Base-by-base conservation (phyloP, 2,797 vertebrate genomes). In the Botia kubotai region DNA sequence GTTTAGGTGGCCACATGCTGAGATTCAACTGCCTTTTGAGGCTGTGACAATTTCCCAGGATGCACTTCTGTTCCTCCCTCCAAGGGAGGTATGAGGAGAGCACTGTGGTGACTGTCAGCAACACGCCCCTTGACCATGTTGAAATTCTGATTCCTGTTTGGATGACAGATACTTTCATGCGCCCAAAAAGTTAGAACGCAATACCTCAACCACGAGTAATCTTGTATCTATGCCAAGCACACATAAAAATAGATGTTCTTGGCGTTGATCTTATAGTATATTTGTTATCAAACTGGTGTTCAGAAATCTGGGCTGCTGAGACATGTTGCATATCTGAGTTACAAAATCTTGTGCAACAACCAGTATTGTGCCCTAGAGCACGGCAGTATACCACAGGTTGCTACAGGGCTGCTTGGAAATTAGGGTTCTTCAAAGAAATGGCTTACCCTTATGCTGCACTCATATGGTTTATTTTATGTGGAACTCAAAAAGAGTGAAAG, bases 1-100 rank as follows among this genome's bases (percentile, higher is more conserved):
- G 52, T 85, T 72, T 52, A 23, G 73, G 68, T 29, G 69, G 23
- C 36, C 50, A 53, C 83, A 79, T 55, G 67, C 70, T 71, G 74
- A 36, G 71, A 3, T 55, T 46, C 19, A 72, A 73, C 66, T 46
- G 46, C 58, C 83, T 82, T 75, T 33, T 13, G 36, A 68, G 66
- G 48, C 60, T 8, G 57, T 21, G 12, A 66, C 58, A n/a, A 29
- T 82, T 69, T 82, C 72, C 66, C 72, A 72, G 46, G 29, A 74
- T 53, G 57, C 70, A 29, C 14, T 46, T 43, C 13, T 73, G 66
- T 68, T 72, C 62, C 21, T 76, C 23, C 50, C 21, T 80, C 33
- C 58, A 65, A 81, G 50, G 33, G 14, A 67, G 74, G 10, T 39
- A 62, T 1, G 6, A 33, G 55, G 46, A 29, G n/a, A 17, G 48